phyloP scores from a whole-genome alignment of 2,888 invertebrate genomes.

The Orchestes rusci region DNA sequence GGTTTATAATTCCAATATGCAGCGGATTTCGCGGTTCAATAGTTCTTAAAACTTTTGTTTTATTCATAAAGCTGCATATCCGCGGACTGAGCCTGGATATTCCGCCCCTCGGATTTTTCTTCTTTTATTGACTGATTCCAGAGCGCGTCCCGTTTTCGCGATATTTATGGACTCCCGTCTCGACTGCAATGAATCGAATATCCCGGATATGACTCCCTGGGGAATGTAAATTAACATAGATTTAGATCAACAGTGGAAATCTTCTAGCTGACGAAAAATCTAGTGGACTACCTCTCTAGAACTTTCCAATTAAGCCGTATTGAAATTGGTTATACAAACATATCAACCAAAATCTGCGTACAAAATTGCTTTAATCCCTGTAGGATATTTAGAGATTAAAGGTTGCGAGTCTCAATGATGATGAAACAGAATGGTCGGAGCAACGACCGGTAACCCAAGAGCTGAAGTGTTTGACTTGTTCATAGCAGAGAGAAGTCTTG shows the following conservation, averaged over 20 bases:
- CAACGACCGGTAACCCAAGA: no score
- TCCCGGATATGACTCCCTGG: conserved; percentile 30
- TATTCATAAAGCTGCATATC: conserved; percentile 45
- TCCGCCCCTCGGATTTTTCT: conserved; percentile 41
- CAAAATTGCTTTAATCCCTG: conserved; percentile 28
- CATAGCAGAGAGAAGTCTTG: no score
- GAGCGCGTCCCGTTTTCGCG: conserved; percentile 38
- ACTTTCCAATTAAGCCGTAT: conserved; percentile 20
- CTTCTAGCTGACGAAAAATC: no score
- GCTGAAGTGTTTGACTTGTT: no score
- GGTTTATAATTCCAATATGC: no score
- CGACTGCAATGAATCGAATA: conserved; percentile 39
- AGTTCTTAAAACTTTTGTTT: conserved; percentile 46
- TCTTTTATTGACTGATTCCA: conserved; percentile 44
- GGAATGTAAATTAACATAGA: no score
- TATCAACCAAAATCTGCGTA: conserved; percentile 26
- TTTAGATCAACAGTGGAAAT: no score
- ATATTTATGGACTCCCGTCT: conserved; percentile 36
- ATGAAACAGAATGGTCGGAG: no score
- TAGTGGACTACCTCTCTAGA: no score
- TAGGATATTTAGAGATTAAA: conserved; percentile 27
- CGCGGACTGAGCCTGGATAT: conserved; percentile 26
- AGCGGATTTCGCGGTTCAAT: conserved; percentile 16
- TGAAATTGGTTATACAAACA: conserved; percentile 25
- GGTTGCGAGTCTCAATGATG: conserved; percentile 18